Conservation (phyloP, 1,140 invertebrate species). For the Gonioctena quinquepunctata region DNA sequence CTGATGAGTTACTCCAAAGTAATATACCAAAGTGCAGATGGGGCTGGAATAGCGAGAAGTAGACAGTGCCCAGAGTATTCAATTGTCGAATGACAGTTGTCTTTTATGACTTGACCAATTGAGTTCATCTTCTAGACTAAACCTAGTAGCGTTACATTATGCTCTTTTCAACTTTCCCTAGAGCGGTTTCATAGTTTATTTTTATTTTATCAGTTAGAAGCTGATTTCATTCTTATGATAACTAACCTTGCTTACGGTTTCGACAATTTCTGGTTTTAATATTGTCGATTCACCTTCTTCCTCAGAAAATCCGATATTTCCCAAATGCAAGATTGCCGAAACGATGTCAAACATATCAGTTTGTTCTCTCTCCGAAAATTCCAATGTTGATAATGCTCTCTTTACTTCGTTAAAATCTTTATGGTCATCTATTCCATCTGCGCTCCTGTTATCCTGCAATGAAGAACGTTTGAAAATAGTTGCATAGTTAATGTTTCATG, state of each 20-base stretch:
- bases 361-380: slow-evolving; percentile 69
- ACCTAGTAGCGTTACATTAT: too few relatives aligned
- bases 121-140: too few relatives aligned
- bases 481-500: too few relatives aligned
- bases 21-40: not conserved
- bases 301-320: slow-evolving; percentile 74
- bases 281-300: slow-evolving; percentile 70
- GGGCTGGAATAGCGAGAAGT: not conserved
- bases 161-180: too few relatives aligned
- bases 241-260: slow-evolving; percentile 62
- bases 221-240: too few relatives aligned
- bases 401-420: slow-evolving; percentile 68
- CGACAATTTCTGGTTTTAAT: slow-evolving; percentile 62
- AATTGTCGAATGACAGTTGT: too few relatives aligned
- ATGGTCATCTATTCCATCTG: slow-evolving; percentile 61
- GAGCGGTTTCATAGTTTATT: too few relatives aligned
- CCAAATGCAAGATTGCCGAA: slow-evolving; percentile 79
- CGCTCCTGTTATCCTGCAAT: slow-evolving; percentile 26
- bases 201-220: too few relatives aligned
- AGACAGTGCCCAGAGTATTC: not conserved
- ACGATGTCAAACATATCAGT: slow-evolving; percentile 76
- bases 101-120: too few relatives aligned
- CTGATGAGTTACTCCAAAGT: not conserved
- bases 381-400: slow-evolving; percentile 71
- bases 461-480: not conserved